Evolutionary conservation across 2,113 vertebrate genomes (phyloP).

Genomic region (Heloderma charlesbogerti): DNA sequence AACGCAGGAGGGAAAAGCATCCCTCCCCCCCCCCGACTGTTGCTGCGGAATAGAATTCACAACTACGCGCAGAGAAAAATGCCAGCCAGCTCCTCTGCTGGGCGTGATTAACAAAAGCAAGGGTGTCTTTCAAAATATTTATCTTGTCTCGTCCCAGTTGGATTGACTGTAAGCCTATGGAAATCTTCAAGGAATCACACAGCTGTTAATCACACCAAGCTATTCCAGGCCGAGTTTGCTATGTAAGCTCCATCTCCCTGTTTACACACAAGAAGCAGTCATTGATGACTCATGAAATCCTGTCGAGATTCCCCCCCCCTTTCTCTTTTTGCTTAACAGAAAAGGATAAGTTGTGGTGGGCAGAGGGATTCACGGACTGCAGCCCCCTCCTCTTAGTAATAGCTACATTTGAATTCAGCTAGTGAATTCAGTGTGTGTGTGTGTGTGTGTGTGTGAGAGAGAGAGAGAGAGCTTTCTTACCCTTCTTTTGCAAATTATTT

Average conservation of each 20-base stretch:
- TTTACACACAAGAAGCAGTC: slow-evolving; percentile 68
- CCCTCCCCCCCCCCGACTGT: not conserved
- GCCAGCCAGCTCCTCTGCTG: slow-evolving; percentile 37
- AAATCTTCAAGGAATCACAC: slow-evolving; percentile 74
- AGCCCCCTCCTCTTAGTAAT: slow-evolving; percentile 45
- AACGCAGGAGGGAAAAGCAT: not conserved
- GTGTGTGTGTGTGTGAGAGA: not conserved
- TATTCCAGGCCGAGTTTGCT: slow-evolving; percentile 73
- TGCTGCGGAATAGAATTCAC: slow-evolving; percentile 46
- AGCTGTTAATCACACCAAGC: slow-evolving; percentile 75
- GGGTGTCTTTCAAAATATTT: slow-evolving; percentile 78
- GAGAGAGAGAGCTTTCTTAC: too few species aligned
- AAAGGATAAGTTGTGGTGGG: slow-evolving; percentile 37
- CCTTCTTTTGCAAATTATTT: not conserved
- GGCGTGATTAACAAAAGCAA: slow-evolving; percentile 73
- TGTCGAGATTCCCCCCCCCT: slow-evolving; percentile 56
- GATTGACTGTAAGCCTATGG: slow-evolving; percentile 73
- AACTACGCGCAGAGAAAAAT: not conserved
- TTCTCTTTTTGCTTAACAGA: not conserved
- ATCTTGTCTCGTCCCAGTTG: slow-evolving; percentile 74
- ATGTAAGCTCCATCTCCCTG: slow-evolving; percentile 72
- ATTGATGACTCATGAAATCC: slow-evolving; percentile 68
- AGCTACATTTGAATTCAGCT: slow-evolving; percentile 64
- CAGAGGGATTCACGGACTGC: slow-evolving; percentile 61
- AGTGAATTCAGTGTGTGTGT: not conserved